Evolutionary conservation across 2,797 vertebrate species (phyloP).

Genomic region (Myotis daubentonii): DNA sequence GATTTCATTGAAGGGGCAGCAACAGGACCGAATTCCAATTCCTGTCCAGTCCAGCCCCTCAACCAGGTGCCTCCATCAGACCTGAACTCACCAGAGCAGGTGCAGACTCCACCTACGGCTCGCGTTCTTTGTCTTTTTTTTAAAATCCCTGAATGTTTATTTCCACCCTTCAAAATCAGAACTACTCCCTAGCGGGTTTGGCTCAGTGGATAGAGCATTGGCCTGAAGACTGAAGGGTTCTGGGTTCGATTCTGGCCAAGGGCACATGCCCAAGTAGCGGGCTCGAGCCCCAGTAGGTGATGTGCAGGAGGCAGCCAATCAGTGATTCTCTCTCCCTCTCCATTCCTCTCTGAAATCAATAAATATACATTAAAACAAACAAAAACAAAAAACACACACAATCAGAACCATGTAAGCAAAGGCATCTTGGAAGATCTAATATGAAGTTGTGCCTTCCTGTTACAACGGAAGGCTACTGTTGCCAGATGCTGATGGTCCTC

Average conservation of each 20-base stretch:
- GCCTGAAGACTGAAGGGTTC: no score
- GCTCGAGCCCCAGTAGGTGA: no score
- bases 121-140: not conserved
- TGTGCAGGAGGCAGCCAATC: no score
- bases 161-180: slow-evolving; percentile 5
- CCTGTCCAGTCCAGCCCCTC: not conserved
- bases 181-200: not conserved
- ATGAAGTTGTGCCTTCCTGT: not conserved
- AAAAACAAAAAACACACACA: no score
- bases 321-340: no score
- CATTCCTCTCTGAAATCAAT: no score
- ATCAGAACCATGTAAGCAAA: not conserved
- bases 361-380: no score
- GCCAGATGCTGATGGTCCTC: not conserved
- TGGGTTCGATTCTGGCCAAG: no score
- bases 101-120: not conserved
- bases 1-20: not conserved
- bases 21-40: not conserved
- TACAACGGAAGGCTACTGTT: not conserved
- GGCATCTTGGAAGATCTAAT: not conserved
- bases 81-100: not conserved
- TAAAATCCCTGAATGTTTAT: not conserved
- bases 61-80: not conserved
- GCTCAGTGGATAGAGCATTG: no score
- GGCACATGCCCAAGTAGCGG: no score